A percentile compares a stretch with the other conserved stretches of the same genome.
These are phyloP conservation scores for Neodontobutis hainanensis DNA, from an alignment of 2,113 vertebrate genomes.

Conservation along the genomic window DNA sequence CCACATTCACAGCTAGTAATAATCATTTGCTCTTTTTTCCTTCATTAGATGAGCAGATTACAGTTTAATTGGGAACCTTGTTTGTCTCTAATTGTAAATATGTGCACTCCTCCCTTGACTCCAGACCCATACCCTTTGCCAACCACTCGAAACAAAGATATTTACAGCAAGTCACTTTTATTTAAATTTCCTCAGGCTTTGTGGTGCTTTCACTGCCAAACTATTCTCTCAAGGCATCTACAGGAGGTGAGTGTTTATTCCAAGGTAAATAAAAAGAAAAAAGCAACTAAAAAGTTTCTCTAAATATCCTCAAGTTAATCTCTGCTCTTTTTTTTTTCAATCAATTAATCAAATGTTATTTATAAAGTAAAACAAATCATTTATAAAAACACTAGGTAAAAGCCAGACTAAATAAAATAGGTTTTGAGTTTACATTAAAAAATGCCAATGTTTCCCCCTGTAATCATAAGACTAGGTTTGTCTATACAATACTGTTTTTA, in stretches of 20 bases:
- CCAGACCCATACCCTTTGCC: constrained; percentile 8
- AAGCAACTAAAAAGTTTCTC: constrained; percentile 52
- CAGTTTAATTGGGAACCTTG: not conserved
- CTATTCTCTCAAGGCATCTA: constrained; percentile 43
- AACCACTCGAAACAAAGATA: constrained; percentile 48
- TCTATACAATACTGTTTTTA: no score
- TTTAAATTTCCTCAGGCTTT: constrained; percentile 44
- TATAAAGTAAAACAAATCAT: no score
- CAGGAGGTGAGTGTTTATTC: constrained; percentile 59
- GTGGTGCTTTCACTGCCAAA: constrained; percentile 18
- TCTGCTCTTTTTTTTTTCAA: not conserved
- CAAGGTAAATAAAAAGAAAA: constrained; percentile 57
- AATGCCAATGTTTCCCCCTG: no score
- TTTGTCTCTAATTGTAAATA: not conserved
- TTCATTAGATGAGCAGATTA: not conserved
- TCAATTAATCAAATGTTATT: no score
- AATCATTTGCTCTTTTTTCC: not conserved
- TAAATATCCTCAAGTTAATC: constrained; percentile 59
- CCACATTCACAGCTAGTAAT: not conserved
- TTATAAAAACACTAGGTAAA: no score
- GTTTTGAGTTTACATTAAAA: no score
- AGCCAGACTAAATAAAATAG: no score
- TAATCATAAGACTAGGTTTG: no score
- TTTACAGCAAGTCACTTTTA: constrained; percentile 58
- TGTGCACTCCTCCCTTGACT: constrained; percentile 1